Evolutionary conservation across 2,888 invertebrate species (phyloP).

Genomic region (Athripsodes cinereus): DNA sequence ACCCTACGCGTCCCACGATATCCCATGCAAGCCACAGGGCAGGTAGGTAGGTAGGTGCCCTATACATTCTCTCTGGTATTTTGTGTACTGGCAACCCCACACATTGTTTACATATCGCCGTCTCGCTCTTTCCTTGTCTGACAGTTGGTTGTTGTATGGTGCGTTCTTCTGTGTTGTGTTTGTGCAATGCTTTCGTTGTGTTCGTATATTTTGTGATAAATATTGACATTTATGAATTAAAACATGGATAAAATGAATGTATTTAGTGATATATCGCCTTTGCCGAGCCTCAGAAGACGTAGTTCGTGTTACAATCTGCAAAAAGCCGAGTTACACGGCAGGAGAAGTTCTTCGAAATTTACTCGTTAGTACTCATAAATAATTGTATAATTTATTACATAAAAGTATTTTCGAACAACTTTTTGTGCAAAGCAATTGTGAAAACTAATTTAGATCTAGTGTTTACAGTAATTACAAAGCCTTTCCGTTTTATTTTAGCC

Average conservation of each 20-base stretch:
- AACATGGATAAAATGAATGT: conserved; percentile 44
- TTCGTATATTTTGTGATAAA: neutral
- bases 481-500: no score
- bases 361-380: conserved; percentile 38
- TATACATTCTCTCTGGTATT: neutral
- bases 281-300: conserved; percentile 48
- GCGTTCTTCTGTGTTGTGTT: neutral
- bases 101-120: conserved; percentile 43
- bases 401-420: no score
- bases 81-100: conserved; percentile 30
- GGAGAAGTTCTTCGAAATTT: conserved; percentile 48
- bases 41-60: neutral
- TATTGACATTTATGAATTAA: conserved; percentile 37
- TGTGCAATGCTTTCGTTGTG: neutral
- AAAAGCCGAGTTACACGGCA: conserved; percentile 50
- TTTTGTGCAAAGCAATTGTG: no score
- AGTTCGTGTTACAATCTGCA: conserved; percentile 51
- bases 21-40: neutral
- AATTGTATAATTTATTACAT: no score
- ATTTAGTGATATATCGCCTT: conserved; percentile 39
- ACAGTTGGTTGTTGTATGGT: conserved; percentile 32
- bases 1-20: neutral
- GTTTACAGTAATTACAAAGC: no score
- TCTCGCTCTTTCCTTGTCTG: conserved; percentile 25
- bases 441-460: no score